Percentiles rank a stretch among this genome's conserved stretches.
Conservation (phyloP, 30 jellyfish, hydroid and myxozoan species). For the Aurelia aurita complex sp. Pacific region DNA sequence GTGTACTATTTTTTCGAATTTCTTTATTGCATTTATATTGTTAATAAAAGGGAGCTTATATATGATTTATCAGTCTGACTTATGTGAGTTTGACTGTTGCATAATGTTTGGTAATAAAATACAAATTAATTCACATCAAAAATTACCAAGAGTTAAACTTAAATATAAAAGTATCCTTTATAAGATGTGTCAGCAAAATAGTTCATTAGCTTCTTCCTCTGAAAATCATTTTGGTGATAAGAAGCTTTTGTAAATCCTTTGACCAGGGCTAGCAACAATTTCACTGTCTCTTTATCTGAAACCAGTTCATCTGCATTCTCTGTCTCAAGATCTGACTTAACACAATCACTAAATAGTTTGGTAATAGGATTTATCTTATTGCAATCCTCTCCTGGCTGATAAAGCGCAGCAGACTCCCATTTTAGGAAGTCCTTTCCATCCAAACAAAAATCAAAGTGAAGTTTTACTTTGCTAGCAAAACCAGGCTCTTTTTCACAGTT, state of each 20-base stretch:
- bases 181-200: too few relatives aligned
- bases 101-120: too few relatives aligned
- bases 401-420: constrained; percentile 40
- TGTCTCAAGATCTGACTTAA: constrained; percentile 17
- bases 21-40: too few relatives aligned
- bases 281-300: constrained; percentile 25
- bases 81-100: too few relatives aligned
- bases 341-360: constrained; percentile 22
- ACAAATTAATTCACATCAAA: too few relatives aligned
- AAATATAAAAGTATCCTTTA: too few relatives aligned
- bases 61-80: too few relatives aligned
- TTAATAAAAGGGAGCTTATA: too few relatives aligned
- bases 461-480: constrained; percentile 3
- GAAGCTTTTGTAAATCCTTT: constrained; percentile 29
- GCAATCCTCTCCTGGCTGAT: constrained; percentile 7
- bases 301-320: constrained; percentile 11
- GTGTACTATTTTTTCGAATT: too few relatives aligned
- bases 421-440: constrained; percentile 8
- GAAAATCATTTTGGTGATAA: too few relatives aligned
- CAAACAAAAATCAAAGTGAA: constrained; percentile 21
- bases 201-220: too few relatives aligned
- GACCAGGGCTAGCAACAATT: constrained; percentile 32
- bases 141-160: too few relatives aligned
- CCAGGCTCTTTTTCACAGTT: constrained; percentile 19
- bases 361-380: constrained; percentile 18